Percentiles rank a stretch among this genome's conserved stretches.
phyloP scores from a whole-genome alignment of 1,140 invertebrate genomes.

The Trichomalopsis sarcophagae region DNA sequence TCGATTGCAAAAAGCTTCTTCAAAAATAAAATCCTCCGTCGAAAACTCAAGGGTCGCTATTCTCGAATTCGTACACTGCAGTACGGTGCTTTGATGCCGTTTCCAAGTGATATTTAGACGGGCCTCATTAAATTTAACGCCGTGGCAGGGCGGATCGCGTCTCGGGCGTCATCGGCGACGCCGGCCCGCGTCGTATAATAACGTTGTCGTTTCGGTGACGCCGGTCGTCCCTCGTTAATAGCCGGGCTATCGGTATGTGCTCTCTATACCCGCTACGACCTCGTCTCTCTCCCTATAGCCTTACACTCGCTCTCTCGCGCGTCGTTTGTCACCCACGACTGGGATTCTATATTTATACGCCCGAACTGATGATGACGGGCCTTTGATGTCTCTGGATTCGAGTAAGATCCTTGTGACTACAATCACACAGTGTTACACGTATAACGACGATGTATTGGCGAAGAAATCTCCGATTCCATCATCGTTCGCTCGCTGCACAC shows the following conservation, averaged over 20 bases:
- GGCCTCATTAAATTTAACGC: constrained; percentile 7
- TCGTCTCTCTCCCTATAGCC: background rate
- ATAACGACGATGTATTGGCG: too few relatives aligned
- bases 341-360: background rate
- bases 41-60: background rate
- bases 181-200: background rate
- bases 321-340: background rate
- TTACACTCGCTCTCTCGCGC: too few relatives aligned
- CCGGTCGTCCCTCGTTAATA: background rate
- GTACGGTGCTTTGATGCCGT: background rate
- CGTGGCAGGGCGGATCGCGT: background rate
- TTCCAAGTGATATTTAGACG: background rate
- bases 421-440: too few relatives aligned
- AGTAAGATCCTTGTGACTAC: too few relatives aligned
- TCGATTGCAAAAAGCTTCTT: too few relatives aligned
- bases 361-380: too few relatives aligned
- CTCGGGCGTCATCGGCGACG: background rate
- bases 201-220: background rate
- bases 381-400: too few relatives aligned
- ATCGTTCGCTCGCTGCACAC: too few relatives aligned
- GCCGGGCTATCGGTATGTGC: background rate
- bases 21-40: too few relatives aligned
- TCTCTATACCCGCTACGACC: background rate
- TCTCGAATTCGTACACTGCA: background rate
- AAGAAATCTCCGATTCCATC: too few relatives aligned